Percentiles rank a stretch among this genome's conserved stretches.
phyloP scores from a whole-genome alignment of 2,113 vertebrate species.

The Pavo muticus region DNA sequence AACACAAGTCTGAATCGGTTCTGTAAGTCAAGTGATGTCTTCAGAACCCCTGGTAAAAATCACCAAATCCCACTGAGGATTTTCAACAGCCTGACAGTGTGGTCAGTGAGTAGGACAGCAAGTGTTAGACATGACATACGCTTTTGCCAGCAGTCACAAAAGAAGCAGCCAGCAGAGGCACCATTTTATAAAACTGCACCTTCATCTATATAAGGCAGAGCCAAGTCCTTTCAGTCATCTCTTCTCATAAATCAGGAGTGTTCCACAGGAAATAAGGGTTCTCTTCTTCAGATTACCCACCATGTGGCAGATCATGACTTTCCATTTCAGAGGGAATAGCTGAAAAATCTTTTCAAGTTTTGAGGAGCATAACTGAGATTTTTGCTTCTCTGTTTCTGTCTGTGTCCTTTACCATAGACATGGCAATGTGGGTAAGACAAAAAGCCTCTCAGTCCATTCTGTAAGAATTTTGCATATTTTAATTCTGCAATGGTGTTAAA shows the following conservation, averaged over 20 bases:
- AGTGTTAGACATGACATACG: not conserved
- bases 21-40: not conserved
- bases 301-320: not conserved
- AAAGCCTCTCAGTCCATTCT: not conserved
- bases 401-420: not conserved
- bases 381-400: not conserved
- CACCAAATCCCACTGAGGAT: too few relatives aligned
- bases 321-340: not conserved
- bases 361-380: rapidly evolving
- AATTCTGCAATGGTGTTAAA: not conserved
- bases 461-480: not conserved
- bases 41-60: not conserved
- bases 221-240: not conserved
- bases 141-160: not conserved
- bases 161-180: not conserved
- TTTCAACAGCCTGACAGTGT: not conserved
- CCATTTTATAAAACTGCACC: not conserved
- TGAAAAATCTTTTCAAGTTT: not conserved
- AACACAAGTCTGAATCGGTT: not conserved
- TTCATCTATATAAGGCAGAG: not conserved
- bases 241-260: not conserved
- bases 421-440: not conserved
- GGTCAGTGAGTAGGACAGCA: not conserved
- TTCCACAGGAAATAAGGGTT: not conserved
- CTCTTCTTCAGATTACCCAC: not conserved